Evolutionary conservation across 2,888 invertebrate genomes (phyloP).

Genomic region (Teleiodes luculella): DNA sequence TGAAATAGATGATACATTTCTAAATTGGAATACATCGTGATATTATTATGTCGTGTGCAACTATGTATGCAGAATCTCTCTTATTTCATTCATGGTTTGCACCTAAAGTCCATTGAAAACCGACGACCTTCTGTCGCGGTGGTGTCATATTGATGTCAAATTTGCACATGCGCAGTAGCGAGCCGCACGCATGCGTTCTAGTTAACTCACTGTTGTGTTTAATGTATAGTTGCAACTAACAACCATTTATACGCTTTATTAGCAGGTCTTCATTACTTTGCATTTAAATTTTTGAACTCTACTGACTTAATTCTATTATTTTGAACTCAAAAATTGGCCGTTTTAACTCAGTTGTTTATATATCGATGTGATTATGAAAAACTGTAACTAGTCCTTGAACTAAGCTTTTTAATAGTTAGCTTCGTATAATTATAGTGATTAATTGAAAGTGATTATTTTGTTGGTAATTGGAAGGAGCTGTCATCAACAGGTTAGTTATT

Average conservation of each 20-base stretch:
- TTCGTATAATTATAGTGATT: not conserved
- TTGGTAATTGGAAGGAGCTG: constrained; percentile 38
- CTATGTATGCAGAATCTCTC: too few species aligned
- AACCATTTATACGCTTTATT: constrained; percentile 56
- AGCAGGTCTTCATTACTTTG: constrained; percentile 48
- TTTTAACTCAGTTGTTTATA: constrained; percentile 22
- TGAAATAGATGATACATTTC: too few species aligned
- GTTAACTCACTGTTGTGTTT: constrained; percentile 48
- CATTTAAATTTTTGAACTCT: constrained; percentile 37
- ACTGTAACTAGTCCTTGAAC: constrained; percentile 14
- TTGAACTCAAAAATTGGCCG: too few species aligned
- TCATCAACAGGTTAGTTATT: constrained; percentile 64
- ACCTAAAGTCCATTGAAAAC: constrained; percentile 61
- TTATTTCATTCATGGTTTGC: constrained; percentile 58
- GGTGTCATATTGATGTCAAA: constrained; percentile 66
- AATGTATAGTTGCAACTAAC: constrained; percentile 46
- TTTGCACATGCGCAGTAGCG: constrained; percentile 48
- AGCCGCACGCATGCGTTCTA: constrained; percentile 42
- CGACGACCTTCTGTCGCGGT: constrained; percentile 44
- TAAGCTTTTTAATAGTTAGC: constrained; percentile 8
- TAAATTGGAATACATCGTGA: too few species aligned
- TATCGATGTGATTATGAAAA: constrained; percentile 10
- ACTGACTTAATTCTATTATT: too few species aligned
- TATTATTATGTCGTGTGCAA: too few species aligned
- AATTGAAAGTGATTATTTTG: constrained; percentile 20